Evolutionary conservation across 2,888 invertebrate genomes (phyloP).

Genomic region (Hydraecia micacea): DNA sequence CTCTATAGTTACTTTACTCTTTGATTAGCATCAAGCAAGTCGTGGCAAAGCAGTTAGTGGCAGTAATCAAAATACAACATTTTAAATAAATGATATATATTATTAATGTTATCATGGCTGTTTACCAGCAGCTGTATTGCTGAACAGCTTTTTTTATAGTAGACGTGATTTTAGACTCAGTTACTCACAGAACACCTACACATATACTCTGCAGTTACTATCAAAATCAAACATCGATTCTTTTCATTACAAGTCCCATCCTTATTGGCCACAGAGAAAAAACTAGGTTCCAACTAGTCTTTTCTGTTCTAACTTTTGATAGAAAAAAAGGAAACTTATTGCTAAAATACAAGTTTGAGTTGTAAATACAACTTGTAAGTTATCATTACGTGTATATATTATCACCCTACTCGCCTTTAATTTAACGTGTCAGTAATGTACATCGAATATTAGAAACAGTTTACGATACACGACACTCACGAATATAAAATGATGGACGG

Average conservation of each 20-base stretch:
- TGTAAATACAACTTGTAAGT: constrained; percentile 62
- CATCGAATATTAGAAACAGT: constrained; percentile 65
- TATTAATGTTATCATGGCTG: background rate
- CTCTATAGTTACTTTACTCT: too few species aligned
- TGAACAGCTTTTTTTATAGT: background rate
- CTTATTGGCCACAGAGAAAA: constrained; percentile 52
- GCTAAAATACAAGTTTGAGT: constrained; percentile 53
- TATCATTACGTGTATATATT: constrained; percentile 61
- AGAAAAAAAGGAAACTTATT: constrained; percentile 48
- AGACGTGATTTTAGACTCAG: background rate
- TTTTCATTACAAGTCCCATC: constrained; percentile 11
- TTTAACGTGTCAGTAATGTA: constrained; percentile 70
- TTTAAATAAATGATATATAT: background rate
- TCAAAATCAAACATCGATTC: constrained; percentile 20
- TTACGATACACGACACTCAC: constrained; percentile 65
- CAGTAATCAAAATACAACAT: background rate
- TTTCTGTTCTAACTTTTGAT: constrained; percentile 51
- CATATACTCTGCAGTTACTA: too few species aligned
- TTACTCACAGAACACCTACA: too few species aligned
- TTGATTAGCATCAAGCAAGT: background rate
- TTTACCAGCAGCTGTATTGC: background rate
- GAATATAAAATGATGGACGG: constrained; percentile 91
- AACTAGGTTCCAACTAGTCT: constrained; percentile 64
- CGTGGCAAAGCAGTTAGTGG: background rate
- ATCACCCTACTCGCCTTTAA: constrained; percentile 33